phyloP scores from a whole-genome alignment of 1,140 invertebrate genomes.

The Steinernema feltiae region DNA sequence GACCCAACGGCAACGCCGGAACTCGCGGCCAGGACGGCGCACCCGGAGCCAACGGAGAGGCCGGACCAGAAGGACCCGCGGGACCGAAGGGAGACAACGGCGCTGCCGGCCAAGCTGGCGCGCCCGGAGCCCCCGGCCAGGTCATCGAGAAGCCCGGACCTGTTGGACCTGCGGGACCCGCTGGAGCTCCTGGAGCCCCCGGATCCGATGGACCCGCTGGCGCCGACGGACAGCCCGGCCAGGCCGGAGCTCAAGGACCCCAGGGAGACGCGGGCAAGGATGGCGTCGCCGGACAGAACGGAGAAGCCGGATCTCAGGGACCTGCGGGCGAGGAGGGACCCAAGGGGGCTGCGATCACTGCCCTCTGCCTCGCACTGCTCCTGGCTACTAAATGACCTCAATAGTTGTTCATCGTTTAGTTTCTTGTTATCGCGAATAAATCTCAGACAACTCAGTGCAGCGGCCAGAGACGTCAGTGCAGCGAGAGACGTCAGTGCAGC shows the following conservation, averaged over 20 bases:
- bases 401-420: neutral
- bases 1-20: constrained; percentile 30
- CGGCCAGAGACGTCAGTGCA: too few species aligned
- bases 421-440: too few species aligned
- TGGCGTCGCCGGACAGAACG: constrained; percentile 28
- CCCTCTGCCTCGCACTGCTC: constrained; percentile 12
- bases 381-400: constrained; percentile 1
- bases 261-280: constrained; percentile 40
- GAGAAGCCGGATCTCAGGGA: constrained; percentile 18
- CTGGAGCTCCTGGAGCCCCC: constrained; percentile 31
- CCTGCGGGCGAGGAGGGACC: neutral
- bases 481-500: too few species aligned
- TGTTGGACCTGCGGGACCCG: constrained; percentile 34
- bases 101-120: constrained; percentile 21
- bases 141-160: constrained; percentile 31
- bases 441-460: too few species aligned
- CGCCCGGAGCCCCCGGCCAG: constrained; percentile 30
- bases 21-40: too few species aligned
- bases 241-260: neutral
- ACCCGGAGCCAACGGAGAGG: too few species aligned
- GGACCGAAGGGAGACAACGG: too few species aligned
- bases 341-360: constrained; percentile 4
- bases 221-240: constrained; percentile 11
- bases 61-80: too few species aligned
- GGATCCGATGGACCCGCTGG: constrained; percentile 29